phyloP scores from a whole-genome alignment of 2,113 vertebrate species.

The human region GRCh38 chr5:115902001-115902500 shows the following conservation, averaged over 20 bases:
- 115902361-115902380: background rate
- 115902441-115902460: background rate
- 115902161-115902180: background rate
- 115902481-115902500: background rate
- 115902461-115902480: background rate
- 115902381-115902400: background rate
- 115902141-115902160: background rate
- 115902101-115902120: background rate
- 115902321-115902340: background rate
- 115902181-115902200: background rate
- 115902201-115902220: background rate
- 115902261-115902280: background rate
- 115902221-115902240: slow-evolving; percentile 5
- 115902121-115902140: background rate
- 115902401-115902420: background rate
- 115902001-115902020: background rate
- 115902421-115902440: background rate
- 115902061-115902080: background rate
- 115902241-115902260: background rate
- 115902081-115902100: background rate
- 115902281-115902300: background rate
- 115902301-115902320: background rate
- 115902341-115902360: background rate
- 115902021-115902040: background rate
- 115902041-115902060: background rate